Percentiles rank a stretch among this genome's conserved stretches.
These are phyloP conservation scores for Chaenocephalus aceratus DNA, from an alignment of 2,113 vertebrate genomes.

Conservation along the genomic window DNA sequence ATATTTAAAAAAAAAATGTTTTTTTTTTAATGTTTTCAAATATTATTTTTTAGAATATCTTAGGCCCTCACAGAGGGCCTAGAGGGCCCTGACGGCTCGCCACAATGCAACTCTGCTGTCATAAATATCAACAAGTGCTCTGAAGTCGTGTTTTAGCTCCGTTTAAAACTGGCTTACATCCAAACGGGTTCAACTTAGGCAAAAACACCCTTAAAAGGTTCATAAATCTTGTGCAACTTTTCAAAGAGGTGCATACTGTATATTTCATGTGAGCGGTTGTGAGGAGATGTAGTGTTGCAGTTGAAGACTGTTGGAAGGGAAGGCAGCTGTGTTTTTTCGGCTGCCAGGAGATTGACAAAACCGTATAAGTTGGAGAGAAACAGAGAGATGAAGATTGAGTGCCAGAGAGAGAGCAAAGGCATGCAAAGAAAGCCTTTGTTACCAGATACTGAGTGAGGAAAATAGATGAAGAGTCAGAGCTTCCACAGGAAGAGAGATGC, in stretches of 20 bases:
- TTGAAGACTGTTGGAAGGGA: slow-evolving; percentile 20
- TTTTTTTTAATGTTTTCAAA: too few relatives aligned
- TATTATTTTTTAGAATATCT: too few relatives aligned
- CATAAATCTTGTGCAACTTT: slow-evolving; percentile 18
- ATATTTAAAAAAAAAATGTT: too few relatives aligned
- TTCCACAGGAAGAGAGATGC: slow-evolving; percentile 25
- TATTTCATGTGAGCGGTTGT: slow-evolving; percentile 41
- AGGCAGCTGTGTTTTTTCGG: background rate
- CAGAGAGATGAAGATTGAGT: slow-evolving; percentile 15
- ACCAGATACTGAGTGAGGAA: slow-evolving; percentile 16
- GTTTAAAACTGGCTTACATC: background rate
- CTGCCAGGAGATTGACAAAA: slow-evolving; percentile 39
- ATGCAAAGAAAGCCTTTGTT: slow-evolving; percentile 39
- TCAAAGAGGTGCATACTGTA: slow-evolving; percentile 38
- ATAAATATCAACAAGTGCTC: background rate
- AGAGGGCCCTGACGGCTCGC: too few relatives aligned
- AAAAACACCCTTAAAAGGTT: slow-evolving; percentile 36
- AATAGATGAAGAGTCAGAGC: slow-evolving; percentile 42
- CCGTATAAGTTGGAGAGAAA: slow-evolving; percentile 6
- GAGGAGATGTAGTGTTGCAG: slow-evolving; percentile 15
- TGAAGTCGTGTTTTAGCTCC: slow-evolving; percentile 7
- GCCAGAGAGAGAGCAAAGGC: slow-evolving; percentile 12
- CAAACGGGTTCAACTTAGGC: slow-evolving; percentile 1
- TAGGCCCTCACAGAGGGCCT: too few relatives aligned
- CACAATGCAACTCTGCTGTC: background rate